A percentile compares a stretch with the other conserved stretches of the same genome.
phyloP scores from a whole-genome alignment of 2,888 invertebrate species.

The Keiferia lycopersicella region DNA sequence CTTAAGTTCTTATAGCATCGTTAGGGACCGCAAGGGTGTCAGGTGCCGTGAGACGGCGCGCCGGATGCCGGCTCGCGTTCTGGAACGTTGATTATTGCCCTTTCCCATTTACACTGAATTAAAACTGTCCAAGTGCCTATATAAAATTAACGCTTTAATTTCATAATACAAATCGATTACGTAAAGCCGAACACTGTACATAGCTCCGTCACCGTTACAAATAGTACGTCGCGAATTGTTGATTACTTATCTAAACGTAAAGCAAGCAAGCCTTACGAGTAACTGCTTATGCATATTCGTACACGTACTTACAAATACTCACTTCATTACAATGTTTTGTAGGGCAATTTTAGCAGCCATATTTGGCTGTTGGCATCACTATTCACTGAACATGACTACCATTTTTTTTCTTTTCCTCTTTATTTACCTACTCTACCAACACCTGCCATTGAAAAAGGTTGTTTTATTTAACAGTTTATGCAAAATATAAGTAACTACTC shows the following conservation, averaged over 20 bases:
- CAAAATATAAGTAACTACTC: not conserved
- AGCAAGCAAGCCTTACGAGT: not conserved
- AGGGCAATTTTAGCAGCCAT: constrained; percentile 30
- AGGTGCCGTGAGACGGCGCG: constrained; percentile 56
- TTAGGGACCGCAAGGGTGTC: constrained; percentile 51
- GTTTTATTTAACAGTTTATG: too few relatives aligned
- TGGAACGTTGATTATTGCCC: constrained; percentile 48
- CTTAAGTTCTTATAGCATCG: constrained; percentile 16
- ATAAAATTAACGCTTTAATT: not conserved
- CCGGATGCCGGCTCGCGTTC: constrained; percentile 59
- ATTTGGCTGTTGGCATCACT: constrained; percentile 31
- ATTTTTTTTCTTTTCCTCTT: constrained; percentile 25
- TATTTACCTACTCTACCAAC: not conserved
- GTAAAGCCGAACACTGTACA: not conserved
- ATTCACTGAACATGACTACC: constrained; percentile 32
- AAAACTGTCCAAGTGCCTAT: constrained; percentile 1
- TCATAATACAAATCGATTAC: constrained; percentile 6
- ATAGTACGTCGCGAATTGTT: constrained; percentile 23
- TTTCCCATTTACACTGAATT: constrained; percentile 28
- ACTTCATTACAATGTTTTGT: constrained; percentile 22
- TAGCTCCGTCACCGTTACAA: constrained; percentile 10
- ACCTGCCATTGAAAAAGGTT: too few relatives aligned
- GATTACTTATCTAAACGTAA: constrained; percentile 4
- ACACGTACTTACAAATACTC: not conserved
- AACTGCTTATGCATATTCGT: not conserved